Percentiles rank a stretch among this genome's conserved stretches.
phyloP scores from a whole-genome alignment of 2,113 vertebrate genomes.

The Oncorhynchus mykiss region DNA sequence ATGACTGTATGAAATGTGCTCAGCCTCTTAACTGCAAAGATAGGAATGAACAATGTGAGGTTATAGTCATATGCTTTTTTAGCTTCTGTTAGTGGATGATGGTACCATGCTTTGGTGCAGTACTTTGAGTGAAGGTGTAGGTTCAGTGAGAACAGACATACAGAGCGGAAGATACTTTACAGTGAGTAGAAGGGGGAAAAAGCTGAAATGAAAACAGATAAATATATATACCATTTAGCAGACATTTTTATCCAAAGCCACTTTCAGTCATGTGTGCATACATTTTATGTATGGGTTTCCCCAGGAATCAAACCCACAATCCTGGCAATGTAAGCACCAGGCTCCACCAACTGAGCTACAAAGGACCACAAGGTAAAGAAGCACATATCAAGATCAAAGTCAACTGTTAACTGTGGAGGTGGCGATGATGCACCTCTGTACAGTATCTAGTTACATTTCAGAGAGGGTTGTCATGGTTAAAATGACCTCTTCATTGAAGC shows the following conservation, averaged over 20 bases:
- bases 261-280: too few relatives aligned
- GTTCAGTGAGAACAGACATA: slow-evolving; percentile 29
- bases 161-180: slow-evolving; percentile 24
- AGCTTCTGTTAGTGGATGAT: too few relatives aligned
- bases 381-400: slow-evolving; percentile 50
- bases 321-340: too few relatives aligned
- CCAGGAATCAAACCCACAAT: too few relatives aligned
- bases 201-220: slow-evolving; percentile 29
- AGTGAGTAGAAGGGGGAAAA: background rate
- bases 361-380: slow-evolving; percentile 15
- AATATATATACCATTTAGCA: background rate
- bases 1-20: slow-evolving; percentile 16
- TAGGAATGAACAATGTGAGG: slow-evolving; percentile 2
- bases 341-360: too few relatives aligned
- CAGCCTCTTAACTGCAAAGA: background rate
- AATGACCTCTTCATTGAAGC: slow-evolving; percentile 3
- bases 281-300: too few relatives aligned
- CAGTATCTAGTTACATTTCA: slow-evolving; percentile 57
- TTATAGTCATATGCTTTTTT: slow-evolving; percentile 14
- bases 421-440: slow-evolving; percentile 24
- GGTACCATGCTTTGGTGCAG: background rate
- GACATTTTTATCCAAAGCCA: too few relatives aligned
- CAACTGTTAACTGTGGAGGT: slow-evolving; percentile 48
- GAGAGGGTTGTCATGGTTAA: slow-evolving; percentile 37
- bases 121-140: slow-evolving; percentile 11